phyloP scores from a whole-genome alignment of 2,113 vertebrate species.

The Oostethus manadensis region DNA sequence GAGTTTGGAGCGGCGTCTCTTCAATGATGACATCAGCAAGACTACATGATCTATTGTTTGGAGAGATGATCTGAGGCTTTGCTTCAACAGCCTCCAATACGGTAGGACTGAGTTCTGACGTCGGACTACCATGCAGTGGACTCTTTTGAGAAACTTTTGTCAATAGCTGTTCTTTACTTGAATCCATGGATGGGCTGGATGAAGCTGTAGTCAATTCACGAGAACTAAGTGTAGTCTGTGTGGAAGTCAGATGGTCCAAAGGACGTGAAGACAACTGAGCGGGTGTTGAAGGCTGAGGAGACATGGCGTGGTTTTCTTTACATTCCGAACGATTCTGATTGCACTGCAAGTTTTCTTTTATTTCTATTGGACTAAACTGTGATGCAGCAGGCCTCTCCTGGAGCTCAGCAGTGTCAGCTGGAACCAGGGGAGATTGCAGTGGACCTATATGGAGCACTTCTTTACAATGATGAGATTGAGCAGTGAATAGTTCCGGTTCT shows the following conservation, averaged over 20 bases:
- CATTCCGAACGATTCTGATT: background rate
- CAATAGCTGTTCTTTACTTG: conserved; percentile 1
- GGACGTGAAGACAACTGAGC: background rate
- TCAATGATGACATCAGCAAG: background rate
- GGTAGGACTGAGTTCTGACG: background rate
- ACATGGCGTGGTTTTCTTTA: background rate
- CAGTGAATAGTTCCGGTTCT: background rate
- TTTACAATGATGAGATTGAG: background rate
- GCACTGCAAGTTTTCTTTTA: background rate
- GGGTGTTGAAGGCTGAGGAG: background rate
- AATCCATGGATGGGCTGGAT: background rate
- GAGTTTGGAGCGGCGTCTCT: conserved; percentile 8
- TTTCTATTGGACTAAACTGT: background rate
- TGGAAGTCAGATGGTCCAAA: background rate
- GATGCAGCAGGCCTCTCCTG: background rate
- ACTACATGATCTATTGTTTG: conserved; percentile 13
- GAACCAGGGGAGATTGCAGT: no score
- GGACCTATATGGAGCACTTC: background rate
- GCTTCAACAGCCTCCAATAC: background rate
- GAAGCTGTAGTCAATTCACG: background rate
- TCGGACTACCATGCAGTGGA: conserved; percentile 6
- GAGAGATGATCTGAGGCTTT: background rate
- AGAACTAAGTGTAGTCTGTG: conserved; percentile 5
- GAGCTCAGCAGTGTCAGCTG: background rate
- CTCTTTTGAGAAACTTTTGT: conserved; percentile 1